Base-by-base conservation (phyloP, 35 echinoderm and acorn worm species). In the Apostichopus parvimensis region DNA sequence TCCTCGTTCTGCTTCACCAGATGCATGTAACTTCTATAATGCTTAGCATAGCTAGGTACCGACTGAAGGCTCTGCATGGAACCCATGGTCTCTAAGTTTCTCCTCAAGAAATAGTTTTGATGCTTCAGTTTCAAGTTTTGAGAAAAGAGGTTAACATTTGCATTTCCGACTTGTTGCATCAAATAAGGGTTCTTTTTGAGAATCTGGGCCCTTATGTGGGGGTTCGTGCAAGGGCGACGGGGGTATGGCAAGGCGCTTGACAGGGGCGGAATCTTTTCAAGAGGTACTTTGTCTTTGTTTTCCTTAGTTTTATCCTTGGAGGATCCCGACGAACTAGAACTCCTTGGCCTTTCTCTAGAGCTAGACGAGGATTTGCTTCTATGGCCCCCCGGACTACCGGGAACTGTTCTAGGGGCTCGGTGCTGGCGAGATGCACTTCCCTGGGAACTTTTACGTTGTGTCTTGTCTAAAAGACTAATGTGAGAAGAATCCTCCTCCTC, bases 1-100 rank as follows among this genome's bases (percentile, higher is more conserved):
- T 99, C 97, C 61, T 99, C 97, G 88, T 96, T 96, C 81, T 99
- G 95, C 65, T 94, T 95, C 15, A 99, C 93, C 17, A 99, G 92
- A 55, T 99, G 97, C 80, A 99, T 82, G 89, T 99, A 99, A 76
- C 95, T 96, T 21, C 95, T 91, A 79, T 99, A 99, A 71, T 99
- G 97, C 60, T 99, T 95, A 79, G 97, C 97, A 83, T 99, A 95
- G 53, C 79, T 91, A 21, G 97, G 97, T 13, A 99, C 91, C 15
- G 94, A 95, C 92, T 92, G 84, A 22, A 98, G 89, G 68, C 94
- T 94, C 71, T 95, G 96, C 88, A 95, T 94, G 71, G 71, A 75
- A 24, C 89, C 87, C 88, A 90, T 88, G 0, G 75, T 90, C 55
- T 98, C 96, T 60, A 99, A 91, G 65, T 91, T 96, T 54, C 88